Evolutionary conservation across 2,113 vertebrate species (phyloP).

Genomic region (Saccopteryx leptura): DNA sequence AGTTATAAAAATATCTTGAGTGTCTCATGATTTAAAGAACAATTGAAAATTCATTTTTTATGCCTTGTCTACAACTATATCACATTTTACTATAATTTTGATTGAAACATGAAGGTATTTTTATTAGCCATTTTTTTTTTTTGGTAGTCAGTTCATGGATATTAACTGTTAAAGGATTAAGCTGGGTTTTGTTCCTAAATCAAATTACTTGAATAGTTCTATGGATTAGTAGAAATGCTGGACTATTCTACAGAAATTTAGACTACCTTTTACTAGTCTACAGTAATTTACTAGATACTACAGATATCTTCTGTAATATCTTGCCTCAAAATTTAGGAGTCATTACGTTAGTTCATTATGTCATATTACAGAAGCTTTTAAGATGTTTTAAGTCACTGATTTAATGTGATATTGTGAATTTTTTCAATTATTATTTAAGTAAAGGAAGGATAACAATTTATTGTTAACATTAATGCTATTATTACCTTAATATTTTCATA

Average conservation of each 20-base stretch:
- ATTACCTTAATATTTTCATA: not conserved
- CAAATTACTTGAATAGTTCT: not conserved
- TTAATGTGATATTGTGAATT: not conserved
- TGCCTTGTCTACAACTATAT: not conserved
- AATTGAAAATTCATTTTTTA: slow-evolving; percentile 60
- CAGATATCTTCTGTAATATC: not conserved
- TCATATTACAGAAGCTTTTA: not conserved
- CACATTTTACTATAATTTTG: not conserved
- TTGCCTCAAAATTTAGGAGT: not conserved
- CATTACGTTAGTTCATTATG: not conserved
- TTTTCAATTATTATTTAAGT: not conserved
- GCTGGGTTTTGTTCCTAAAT: not conserved
- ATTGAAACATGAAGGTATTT: not conserved
- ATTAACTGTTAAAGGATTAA: slow-evolving; percentile 24
- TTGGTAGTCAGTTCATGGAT: not conserved
- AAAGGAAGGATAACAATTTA: not conserved
- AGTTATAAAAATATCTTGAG: slow-evolving; percentile 67
- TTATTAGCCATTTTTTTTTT: not conserved
- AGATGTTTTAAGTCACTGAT: not conserved
- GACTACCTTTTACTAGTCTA: not conserved
- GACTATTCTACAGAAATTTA: not conserved
- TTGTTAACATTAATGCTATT: not conserved
- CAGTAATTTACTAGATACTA: no score
- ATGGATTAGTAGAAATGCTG: not conserved
- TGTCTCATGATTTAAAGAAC: slow-evolving; percentile 55